Conservation (phyloP, 2,888 invertebrate species). For the Hartigia nigra region DNA sequence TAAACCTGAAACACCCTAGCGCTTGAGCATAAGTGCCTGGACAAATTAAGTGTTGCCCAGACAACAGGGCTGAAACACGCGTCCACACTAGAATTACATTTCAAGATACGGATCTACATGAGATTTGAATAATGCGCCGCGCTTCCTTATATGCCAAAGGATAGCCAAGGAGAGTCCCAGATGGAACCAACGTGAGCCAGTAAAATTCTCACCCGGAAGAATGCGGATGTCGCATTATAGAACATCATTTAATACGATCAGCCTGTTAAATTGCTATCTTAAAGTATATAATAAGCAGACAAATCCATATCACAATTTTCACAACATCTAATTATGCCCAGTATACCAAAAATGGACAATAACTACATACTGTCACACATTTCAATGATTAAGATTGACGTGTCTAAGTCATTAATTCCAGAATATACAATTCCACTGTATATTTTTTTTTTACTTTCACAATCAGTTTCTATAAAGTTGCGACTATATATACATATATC, state of each 20-base stretch:
- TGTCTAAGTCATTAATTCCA: background rate
- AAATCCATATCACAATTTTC: background rate
- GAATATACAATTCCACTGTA: background rate
- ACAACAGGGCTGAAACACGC: slow-evolving; percentile 46
- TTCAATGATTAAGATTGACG: background rate
- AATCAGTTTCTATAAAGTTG: background rate
- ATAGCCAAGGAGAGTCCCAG: background rate
- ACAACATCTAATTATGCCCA: background rate
- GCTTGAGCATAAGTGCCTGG: slow-evolving; percentile 17
- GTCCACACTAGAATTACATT: slow-evolving; percentile 49
- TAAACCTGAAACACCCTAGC: background rate
- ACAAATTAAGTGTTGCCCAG: slow-evolving; percentile 50
- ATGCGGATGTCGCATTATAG: slow-evolving; percentile 1
- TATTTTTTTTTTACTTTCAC: background rate
- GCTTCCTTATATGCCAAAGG: slow-evolving; percentile 27
- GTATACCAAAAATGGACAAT: background rate
- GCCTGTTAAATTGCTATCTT: background rate
- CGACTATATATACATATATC: background rate
- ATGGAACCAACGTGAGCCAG: background rate
- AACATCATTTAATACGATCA: background rate
- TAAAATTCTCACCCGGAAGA: background rate
- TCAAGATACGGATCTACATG: slow-evolving; percentile 48
- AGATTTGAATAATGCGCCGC: slow-evolving; percentile 49
- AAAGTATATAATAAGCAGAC: background rate
- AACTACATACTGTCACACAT: background rate